phyloP scores from a whole-genome alignment of 2,888 invertebrate genomes.

The Nymphalis c-album region DNA sequence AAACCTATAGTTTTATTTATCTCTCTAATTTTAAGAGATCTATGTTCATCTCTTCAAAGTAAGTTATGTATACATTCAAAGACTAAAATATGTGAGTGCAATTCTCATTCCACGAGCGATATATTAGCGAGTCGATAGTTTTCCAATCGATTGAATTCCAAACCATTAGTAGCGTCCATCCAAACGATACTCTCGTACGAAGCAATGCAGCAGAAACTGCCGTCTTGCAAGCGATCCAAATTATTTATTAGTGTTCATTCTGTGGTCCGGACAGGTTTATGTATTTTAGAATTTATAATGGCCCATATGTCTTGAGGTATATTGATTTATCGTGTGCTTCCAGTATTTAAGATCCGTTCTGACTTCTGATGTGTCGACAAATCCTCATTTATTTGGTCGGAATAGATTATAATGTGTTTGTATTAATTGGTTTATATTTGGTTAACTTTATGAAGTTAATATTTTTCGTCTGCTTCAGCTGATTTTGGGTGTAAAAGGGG shows the following conservation, averaged over 20 bases:
- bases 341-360: not conserved
- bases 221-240: conserved; percentile 49
- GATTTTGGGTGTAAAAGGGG: too few relatives aligned
- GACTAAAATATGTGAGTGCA: conserved; percentile 3
- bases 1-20: too few relatives aligned
- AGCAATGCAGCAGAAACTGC: conserved; percentile 48
- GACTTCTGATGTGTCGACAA: not conserved
- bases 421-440: not conserved
- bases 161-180: conserved; percentile 13
- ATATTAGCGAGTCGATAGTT: not conserved
- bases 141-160: conserved; percentile 4
- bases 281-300: conserved; percentile 30
- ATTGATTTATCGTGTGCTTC: conserved; percentile 27
- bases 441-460: too few relatives aligned
- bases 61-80: not conserved
- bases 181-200: conserved; percentile 20
- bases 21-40: too few relatives aligned
- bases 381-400: not conserved
- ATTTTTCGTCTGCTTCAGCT: too few relatives aligned
- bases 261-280: conserved; percentile 31
- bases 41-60: too few relatives aligned
- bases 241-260: conserved; percentile 37
- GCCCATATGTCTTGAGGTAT: conserved; percentile 24
- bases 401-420: not conserved
- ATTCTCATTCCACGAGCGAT: conserved; percentile 1